phyloP scores from a whole-genome alignment of 35 echinoderm and acorn worm genomes.

The Ptychodera flava region DNA sequence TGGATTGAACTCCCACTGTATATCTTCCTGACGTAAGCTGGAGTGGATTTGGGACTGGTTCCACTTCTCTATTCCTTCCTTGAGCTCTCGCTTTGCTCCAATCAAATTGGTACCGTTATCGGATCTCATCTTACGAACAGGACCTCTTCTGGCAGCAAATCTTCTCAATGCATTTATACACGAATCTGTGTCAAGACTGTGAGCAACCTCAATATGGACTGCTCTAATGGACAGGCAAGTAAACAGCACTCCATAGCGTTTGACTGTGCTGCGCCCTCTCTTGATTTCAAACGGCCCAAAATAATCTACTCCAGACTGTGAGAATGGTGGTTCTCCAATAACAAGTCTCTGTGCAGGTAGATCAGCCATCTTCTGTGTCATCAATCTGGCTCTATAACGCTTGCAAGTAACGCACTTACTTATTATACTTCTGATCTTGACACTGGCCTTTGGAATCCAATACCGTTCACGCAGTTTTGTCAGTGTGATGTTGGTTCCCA shows the following conservation, averaged over 20 bases:
- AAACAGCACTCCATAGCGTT: conserved; percentile 61
- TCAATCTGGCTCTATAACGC: conserved; percentile 22
- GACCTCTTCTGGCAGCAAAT: conserved; percentile 37
- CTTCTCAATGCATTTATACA: conserved; percentile 50
- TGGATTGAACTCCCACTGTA: conserved; percentile 4
- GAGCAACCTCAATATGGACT: background rate
- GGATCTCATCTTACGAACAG: background rate
- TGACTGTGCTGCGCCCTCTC: conserved; percentile 21
- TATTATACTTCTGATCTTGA: conserved; percentile 13
- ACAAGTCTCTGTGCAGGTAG: conserved; percentile 43
- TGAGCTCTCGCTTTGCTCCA: conserved; percentile 1
- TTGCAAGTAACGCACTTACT: conserved; percentile 39
- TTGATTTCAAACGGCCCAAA: conserved; percentile 12
- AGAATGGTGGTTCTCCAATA: conserved; percentile 44
- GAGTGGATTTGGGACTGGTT: background rate
- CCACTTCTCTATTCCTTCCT: background rate
- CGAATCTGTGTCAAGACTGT: conserved; percentile 46
- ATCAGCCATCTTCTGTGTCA: conserved; percentile 59
- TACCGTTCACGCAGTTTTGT: conserved; percentile 31
- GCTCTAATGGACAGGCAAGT: conserved; percentile 55
- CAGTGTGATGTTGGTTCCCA: conserved; percentile 33
- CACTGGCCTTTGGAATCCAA: conserved; percentile 32
- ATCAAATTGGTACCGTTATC: conserved; percentile 4
- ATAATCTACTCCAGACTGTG: conserved; percentile 10
- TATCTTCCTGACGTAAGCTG: background rate